phyloP scores from a whole-genome alignment of 1,140 invertebrate genomes.

The Penaeus vannamei region DNA sequence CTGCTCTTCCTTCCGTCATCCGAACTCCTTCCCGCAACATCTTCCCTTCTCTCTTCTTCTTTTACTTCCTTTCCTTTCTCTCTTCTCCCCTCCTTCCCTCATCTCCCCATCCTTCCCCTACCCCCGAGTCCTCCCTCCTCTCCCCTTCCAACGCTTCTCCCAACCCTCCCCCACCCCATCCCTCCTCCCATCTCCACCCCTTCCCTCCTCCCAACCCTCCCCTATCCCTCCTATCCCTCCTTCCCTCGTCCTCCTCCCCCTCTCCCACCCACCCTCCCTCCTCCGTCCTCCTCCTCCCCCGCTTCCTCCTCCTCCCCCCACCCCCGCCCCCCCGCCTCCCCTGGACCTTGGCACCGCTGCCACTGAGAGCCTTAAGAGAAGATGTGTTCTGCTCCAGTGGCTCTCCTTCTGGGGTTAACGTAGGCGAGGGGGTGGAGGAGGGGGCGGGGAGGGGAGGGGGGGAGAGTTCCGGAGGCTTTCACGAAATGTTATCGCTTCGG shows the following conservation, averaged over 20 bases:
- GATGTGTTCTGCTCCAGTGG: conserved; percentile 36
- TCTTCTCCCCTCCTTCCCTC: neutral
- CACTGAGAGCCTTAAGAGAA: conserved; percentile 9
- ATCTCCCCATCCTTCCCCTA: neutral
- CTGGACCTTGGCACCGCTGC: neutral
- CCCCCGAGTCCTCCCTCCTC: neutral
- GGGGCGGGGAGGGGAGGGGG: no score
- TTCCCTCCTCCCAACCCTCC: neutral
- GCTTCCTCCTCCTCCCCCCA: neutral
- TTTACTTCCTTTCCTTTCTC: neutral
- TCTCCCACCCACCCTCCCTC: no score
- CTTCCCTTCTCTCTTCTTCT: no score
- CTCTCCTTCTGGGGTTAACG: conserved; percentile 9
- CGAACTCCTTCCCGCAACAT: no score
- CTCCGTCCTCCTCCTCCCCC: neutral
- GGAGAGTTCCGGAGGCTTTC: no score
- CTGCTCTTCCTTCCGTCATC: no score
- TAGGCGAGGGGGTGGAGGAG: no score
- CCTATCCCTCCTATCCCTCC: neutral
- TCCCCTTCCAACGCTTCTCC: no score
- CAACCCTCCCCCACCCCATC: neutral
- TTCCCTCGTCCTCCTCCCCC: no score
- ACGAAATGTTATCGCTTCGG: no score
- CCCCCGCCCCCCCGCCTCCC: neutral
- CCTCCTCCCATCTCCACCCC: neutral